Conservation (phyloP, 2,797 vertebrate species). For the Sebastes aleutianus region DNA sequence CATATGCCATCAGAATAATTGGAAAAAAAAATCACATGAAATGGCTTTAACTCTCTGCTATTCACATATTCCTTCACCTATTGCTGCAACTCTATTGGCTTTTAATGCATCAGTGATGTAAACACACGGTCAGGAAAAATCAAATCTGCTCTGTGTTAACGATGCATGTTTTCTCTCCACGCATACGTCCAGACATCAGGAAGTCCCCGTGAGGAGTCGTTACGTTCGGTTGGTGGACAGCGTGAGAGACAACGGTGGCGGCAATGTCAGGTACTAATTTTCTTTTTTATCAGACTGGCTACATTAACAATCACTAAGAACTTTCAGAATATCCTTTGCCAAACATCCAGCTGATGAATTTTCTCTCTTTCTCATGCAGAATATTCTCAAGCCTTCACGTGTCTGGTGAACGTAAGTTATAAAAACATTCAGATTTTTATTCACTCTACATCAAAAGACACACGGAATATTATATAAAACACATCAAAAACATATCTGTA, state of each 20-base stretch:
- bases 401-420: constrained; percentile 87
- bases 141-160: neutral
- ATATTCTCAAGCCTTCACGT: constrained; percentile 88
- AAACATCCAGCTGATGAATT: neutral
- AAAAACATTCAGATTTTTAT: neutral
- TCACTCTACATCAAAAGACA: neutral
- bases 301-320: neutral
- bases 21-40: neutral
- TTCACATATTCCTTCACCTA: neutral
- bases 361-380: constrained; percentile 53
- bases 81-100: no score
- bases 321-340: neutral
- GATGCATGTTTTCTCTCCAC: neutral
- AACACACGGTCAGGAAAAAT: neutral
- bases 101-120: neutral
- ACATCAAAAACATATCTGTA: neutral
- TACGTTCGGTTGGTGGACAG: constrained; percentile 91
- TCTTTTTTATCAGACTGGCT: neutral
- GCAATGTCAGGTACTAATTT: constrained; percentile 77
- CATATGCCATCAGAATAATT: no score
- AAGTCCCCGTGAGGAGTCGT: constrained; percentile 79
- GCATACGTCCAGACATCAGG: constrained; percentile 77
- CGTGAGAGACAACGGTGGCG: constrained; percentile 82
- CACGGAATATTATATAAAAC: neutral
- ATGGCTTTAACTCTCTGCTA: neutral